Evolutionary conservation across 2,113 vertebrate species (phyloP), one percentile per base, ranked within the genome.

Genomic region (Lophius piscatorius): DNA sequence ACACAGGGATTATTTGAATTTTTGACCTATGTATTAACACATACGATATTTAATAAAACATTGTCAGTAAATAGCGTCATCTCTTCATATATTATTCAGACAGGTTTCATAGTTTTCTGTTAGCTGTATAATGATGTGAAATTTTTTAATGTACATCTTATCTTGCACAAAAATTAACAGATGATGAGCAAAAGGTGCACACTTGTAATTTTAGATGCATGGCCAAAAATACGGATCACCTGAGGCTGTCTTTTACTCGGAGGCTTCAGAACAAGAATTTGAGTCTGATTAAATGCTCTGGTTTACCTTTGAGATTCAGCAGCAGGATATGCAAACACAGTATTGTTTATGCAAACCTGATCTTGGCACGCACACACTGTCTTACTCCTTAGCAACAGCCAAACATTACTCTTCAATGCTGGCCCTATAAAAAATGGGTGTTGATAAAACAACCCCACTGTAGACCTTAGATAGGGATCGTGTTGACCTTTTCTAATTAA

Each of bases 261-360:
- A 26, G 31, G 41, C 16, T 7, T 67, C 46, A 57, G 58, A 46
- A 52, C 23, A 59, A 74, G 58, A 62, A 47, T 13, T 46, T 6
- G n/a, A 61, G 12, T 55, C 50, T 21, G 21, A 28, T 41, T 26
- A 78, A 66, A 35, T 63, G 26, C 22, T 63, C 54, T 56, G 35
- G 62, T 74, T 76, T 71, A 45, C 24, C 28, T 47, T 52, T 46
- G 12, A 54, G 22, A 62, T 40, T 23, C 52, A 42, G 50, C 56
- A 68, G 49, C 57, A 65, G 74, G 73, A 80, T 80, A 86, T 86
- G 82, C 74, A 86, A 88, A 85, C 60, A 60, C 21, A 16, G 13
- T 20, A 21, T 76, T 41, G 65, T 65, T 76, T 73, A 87, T 85
- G 71, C 78, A 88, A 88, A 87, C 22, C 13, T 42, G 22, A 9